Conservation (phyloP, 2,888 invertebrate species). For the Mesorhabditis belari region DNA sequence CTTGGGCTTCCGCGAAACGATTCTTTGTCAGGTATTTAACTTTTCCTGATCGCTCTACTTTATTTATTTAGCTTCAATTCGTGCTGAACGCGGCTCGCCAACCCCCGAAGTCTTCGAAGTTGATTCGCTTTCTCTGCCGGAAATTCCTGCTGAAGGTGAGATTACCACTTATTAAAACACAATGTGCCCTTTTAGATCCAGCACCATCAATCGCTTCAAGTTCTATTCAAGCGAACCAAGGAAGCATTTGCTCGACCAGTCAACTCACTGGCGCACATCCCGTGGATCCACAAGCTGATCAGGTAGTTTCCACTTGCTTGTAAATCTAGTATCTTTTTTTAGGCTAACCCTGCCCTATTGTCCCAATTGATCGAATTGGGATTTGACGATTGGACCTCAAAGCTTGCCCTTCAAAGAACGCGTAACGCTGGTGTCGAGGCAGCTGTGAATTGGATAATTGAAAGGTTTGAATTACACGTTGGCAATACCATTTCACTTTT, state of each 20-base stretch:
- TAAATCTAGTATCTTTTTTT: neutral
- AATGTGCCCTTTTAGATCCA: too few species aligned
- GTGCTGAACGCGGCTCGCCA: slow-evolving; percentile 12
- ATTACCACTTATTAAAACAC: too few species aligned
- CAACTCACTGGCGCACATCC: slow-evolving; percentile 7
- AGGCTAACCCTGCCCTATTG: slow-evolving; percentile 20
- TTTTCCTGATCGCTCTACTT: neutral
- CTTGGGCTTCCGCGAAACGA: neutral
- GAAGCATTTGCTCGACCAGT: neutral
- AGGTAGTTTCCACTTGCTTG: slow-evolving; percentile 3
- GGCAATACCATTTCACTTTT: too few species aligned
- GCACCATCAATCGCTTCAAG: too few species aligned
- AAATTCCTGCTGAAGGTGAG: neutral
- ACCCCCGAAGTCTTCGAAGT: neutral
- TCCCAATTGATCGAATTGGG: slow-evolving; percentile 33
- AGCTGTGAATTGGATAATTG: slow-evolving; percentile 41
- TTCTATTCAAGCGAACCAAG: slow-evolving; percentile 8
- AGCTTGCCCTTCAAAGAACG: slow-evolving; percentile 32
- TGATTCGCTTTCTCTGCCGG: neutral
- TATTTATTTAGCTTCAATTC: slow-evolving; percentile 9
- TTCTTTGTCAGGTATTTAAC: neutral
- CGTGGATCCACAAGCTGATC: slow-evolving; percentile 16
- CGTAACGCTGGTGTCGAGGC: slow-evolving; percentile 32
- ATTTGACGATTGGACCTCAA: slow-evolving; percentile 34
- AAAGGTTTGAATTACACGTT: too few species aligned